phyloP scores from a whole-genome alignment of 2,797 vertebrate genomes.

The Typhlichthys eigenmanni region DNA sequence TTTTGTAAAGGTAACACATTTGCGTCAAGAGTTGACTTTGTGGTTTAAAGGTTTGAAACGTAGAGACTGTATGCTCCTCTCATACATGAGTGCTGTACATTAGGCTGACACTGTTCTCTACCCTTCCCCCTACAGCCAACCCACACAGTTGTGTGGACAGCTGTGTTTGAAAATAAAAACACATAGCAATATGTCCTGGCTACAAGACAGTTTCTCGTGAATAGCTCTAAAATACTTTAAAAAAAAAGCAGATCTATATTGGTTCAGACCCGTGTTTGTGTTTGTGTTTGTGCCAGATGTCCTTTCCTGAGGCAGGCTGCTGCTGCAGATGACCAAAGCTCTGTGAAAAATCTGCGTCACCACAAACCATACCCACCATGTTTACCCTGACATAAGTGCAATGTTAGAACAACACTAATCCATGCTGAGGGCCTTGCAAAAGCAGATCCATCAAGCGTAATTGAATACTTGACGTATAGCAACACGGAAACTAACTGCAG shows the following conservation, averaged over 20 bases:
- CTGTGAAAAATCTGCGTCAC: slow-evolving; percentile 12
- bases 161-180: too few relatives aligned
- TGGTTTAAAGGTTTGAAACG: too few relatives aligned
- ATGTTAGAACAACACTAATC: slow-evolving; percentile 38
- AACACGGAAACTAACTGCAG: slow-evolving; percentile 36
- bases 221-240: not conserved
- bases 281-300: slow-evolving; percentile 13
- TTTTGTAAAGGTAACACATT: too few relatives aligned
- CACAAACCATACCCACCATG: slow-evolving; percentile 1
- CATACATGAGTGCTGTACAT: too few relatives aligned
- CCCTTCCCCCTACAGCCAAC: too few relatives aligned
- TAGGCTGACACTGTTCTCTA: too few relatives aligned
- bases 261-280: slow-evolving; percentile 2
- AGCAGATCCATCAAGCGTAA: slow-evolving; percentile 26
- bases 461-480: slow-evolving; percentile 28
- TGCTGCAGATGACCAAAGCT: slow-evolving; percentile 11
- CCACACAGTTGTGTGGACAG: too few relatives aligned
- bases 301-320: slow-evolving; percentile 21
- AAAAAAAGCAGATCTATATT: not conserved
- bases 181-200: not conserved
- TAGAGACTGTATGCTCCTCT: too few relatives aligned
- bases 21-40: too few relatives aligned
- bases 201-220: too few relatives aligned
- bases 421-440: not conserved
- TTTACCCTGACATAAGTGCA: slow-evolving; percentile 41